Conservation (phyloP, 1,140 invertebrate genomes). For the Conus ventricosus region DNA sequence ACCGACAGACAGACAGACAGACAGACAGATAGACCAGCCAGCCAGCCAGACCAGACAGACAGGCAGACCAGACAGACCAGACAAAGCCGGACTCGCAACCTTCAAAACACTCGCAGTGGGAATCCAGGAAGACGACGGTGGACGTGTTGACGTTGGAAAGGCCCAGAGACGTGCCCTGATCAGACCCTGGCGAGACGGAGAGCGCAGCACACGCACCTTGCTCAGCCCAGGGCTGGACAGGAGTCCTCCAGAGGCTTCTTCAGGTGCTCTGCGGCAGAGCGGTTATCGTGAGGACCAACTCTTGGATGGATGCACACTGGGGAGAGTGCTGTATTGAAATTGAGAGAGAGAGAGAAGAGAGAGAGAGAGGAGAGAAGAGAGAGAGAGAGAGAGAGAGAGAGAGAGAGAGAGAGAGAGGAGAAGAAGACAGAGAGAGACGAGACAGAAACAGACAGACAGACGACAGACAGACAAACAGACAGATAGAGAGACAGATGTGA, state of each 20-base stretch:
- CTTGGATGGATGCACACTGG: too few species aligned
- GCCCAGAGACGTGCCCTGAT: slow-evolving; percentile 92
- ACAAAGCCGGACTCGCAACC: slow-evolving; percentile 26
- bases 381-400: too few species aligned
- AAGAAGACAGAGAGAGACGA: too few species aligned
- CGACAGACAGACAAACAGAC: too few species aligned
- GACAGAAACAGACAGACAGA: too few species aligned
- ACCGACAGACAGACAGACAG: background rate
- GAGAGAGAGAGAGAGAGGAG: too few species aligned
- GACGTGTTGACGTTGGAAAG: slow-evolving; percentile 88
- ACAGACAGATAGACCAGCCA: background rate
- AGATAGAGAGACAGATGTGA: too few species aligned
- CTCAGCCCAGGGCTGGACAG: slow-evolving; percentile 83
- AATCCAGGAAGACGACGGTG: slow-evolving; percentile 96
- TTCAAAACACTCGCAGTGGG: slow-evolving; percentile 96
- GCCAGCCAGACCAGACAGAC: too few species aligned
- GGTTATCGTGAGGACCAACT: background rate
- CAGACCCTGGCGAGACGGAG: slow-evolving; percentile 77
- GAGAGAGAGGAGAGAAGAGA: too few species aligned
- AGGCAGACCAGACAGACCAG: background rate
- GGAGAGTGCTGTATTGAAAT: too few species aligned
- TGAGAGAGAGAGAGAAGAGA: too few species aligned
- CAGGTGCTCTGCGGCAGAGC: slow-evolving; percentile 76
- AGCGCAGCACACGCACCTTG: slow-evolving; percentile 91
- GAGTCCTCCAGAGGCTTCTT: slow-evolving; percentile 92